Evolutionary conservation across 2,797 vertebrate species (phyloP).

Genomic region (Steatocranus sp.): DNA sequence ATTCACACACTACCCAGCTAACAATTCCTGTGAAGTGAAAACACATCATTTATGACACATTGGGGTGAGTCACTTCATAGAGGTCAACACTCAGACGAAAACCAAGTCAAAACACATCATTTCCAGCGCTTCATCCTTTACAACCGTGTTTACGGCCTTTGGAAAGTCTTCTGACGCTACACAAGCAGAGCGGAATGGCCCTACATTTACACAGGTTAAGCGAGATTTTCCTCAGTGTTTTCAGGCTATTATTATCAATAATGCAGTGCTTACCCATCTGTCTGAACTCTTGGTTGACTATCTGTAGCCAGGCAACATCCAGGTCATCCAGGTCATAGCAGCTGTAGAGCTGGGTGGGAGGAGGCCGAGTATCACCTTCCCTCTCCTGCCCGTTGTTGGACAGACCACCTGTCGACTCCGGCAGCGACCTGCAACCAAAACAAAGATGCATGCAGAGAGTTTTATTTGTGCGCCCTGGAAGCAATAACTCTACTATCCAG

Average conservation of each 20-base stretch:
- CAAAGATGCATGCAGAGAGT: background rate
- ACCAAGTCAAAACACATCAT: background rate
- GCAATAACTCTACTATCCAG: background rate
- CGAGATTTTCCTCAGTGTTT: background rate
- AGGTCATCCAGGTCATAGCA: constrained; percentile 94
- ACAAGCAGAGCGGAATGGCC: background rate
- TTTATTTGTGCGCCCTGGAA: background rate
- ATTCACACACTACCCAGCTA: background rate
- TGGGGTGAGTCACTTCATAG: background rate
- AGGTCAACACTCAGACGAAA: background rate
- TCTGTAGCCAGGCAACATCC: constrained; percentile 91
- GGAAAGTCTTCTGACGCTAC: background rate
- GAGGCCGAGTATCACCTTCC: constrained; percentile 33
- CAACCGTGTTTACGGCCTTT: background rate
- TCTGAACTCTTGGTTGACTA: constrained; percentile 91
- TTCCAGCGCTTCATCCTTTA: background rate
- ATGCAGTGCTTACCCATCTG: constrained; percentile 82
- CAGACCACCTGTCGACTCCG: constrained; percentile 36
- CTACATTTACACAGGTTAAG: background rate
- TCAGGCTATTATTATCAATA: background rate
- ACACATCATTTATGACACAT: background rate
- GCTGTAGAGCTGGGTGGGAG: constrained; percentile 74
- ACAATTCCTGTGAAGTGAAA: background rate
- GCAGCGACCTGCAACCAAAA: constrained; percentile 54
- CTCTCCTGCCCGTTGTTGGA: constrained; percentile 38